Base-by-base conservation (phyloP, 2,797 vertebrate species). In the Hydrocynus forskahlii region DNA sequence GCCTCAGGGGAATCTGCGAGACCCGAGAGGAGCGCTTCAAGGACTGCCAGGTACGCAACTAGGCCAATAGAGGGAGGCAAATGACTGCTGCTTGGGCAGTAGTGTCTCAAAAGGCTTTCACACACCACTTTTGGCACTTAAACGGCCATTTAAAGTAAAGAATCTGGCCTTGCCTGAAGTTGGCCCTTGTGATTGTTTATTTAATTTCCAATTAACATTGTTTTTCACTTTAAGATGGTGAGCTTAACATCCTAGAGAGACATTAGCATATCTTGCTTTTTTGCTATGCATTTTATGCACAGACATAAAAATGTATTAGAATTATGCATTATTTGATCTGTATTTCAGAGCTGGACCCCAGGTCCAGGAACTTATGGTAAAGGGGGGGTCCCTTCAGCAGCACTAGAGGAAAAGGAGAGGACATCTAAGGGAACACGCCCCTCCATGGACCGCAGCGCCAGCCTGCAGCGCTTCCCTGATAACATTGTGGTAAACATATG, bases 291-390 rank as follows among this genome's bases (percentile, higher is more conserved):
- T 5, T 43, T 1, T 43, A 5, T 0, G 5, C 9, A 2, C 2
- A 43, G 43, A 43, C 5, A 5, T 43, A 0, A 43, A 6, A 43
- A 29, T 29, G 29, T 29, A 29, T 29, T 29, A 29, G 29, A 29
- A 29, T 29, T 19, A 12, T 35, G 10, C 23, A 45, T 19, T 68
- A 38, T 50, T 35, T 21, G 1, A 6, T 70, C 6, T 45, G 62
- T 0, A 0, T 85, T 81, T 5, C 67, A 95, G 94, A 91, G 89
- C 78, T 87, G 75, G 77, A 90, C 89, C 16, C 94, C 94, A 0
- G 92, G 93, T 10, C 94, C 93, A 0, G 93, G 95, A 2, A 90
- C 84, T 23, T 95, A 95, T 0, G 90, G 91, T 2, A 87, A 88
- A 45, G 83, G 59, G 5, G 92, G 93, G 35, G 91, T 93, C 79